Evolutionary conservation across 2,113 vertebrate species (phyloP).

Genomic region (Oncorhynchus clarkii): DNA sequence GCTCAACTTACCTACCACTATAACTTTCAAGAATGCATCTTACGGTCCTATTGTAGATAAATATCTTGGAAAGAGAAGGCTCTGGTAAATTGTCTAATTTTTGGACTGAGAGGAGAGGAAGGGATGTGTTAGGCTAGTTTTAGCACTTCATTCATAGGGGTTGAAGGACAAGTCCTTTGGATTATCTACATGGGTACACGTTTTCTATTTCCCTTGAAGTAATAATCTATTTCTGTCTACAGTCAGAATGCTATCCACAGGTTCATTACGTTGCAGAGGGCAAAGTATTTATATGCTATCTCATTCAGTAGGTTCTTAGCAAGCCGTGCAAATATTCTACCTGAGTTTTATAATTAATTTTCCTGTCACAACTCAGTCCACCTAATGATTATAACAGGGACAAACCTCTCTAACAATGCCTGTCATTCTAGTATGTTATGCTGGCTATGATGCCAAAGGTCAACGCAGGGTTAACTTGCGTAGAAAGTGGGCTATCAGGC

Average conservation of each 20-base stretch:
- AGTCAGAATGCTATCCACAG: not conserved
- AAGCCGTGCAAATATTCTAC: no score
- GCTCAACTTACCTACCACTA: not conserved
- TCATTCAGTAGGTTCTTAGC: no score
- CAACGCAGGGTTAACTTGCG: constrained; percentile 55
- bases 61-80: not conserved
- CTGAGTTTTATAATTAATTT: no score
- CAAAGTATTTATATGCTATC: no score
- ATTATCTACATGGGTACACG: constrained; percentile 5
- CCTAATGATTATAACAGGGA: not conserved
- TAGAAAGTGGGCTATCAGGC: constrained; percentile 46
- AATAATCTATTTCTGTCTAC: constrained; percentile 6
- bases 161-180: not conserved
- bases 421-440: constrained; percentile 17
- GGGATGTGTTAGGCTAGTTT: not conserved
- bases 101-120: not conserved
- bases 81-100: not conserved
- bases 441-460: constrained; percentile 44
- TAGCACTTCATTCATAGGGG: not conserved
- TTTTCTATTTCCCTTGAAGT: not conserved
- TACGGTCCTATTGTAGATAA: not conserved
- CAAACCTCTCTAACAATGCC: constrained; percentile 14
- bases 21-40: not conserved
- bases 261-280: no score
- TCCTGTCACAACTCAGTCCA: not conserved